These are phyloP conservation scores for Aptenodytes patagonicus DNA, from an alignment of 2,113 vertebrate species.

Conservation along the genomic window DNA sequence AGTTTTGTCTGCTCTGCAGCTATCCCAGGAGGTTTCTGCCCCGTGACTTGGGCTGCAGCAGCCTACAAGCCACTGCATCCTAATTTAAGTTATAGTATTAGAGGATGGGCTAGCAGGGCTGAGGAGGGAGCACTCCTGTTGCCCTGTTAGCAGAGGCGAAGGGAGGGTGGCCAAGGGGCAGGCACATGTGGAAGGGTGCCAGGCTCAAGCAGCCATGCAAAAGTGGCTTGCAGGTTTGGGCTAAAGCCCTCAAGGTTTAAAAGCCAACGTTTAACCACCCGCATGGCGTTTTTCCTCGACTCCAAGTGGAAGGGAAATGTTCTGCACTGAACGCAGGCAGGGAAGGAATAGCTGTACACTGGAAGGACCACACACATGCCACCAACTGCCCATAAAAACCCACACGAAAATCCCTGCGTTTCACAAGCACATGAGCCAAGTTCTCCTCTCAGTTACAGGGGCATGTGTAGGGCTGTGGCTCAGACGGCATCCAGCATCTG, in stretches of 20 bases:
- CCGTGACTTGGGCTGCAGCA: neutral
- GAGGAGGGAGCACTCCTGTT: neutral
- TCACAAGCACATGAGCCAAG: neutral
- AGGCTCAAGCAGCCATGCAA: neutral
- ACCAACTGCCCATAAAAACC: conserved; percentile 6
- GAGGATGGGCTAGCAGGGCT: neutral
- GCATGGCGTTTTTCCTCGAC: neutral
- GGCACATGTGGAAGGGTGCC: neutral
- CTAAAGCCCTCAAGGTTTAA: neutral
- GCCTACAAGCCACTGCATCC: neutral
- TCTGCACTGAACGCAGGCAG: neutral
- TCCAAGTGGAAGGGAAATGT: neutral
- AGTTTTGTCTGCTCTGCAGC: neutral
- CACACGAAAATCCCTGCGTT: neutral
- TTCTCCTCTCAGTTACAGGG: conserved; percentile 57
- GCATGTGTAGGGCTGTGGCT: neutral
- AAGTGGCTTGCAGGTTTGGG: neutral
- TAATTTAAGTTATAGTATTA: neutral
- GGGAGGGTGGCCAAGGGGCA: neutral
- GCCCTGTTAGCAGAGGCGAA: neutral
- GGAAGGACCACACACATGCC: conserved; percentile 37
- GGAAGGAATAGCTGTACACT: neutral
- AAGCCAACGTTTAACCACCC: neutral
- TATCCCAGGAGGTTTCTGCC: neutral
- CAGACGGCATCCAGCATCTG: neutral